Evolutionary conservation across 2,797 vertebrate genomes (phyloP).

Genomic region (Artibeus lituratus): DNA sequence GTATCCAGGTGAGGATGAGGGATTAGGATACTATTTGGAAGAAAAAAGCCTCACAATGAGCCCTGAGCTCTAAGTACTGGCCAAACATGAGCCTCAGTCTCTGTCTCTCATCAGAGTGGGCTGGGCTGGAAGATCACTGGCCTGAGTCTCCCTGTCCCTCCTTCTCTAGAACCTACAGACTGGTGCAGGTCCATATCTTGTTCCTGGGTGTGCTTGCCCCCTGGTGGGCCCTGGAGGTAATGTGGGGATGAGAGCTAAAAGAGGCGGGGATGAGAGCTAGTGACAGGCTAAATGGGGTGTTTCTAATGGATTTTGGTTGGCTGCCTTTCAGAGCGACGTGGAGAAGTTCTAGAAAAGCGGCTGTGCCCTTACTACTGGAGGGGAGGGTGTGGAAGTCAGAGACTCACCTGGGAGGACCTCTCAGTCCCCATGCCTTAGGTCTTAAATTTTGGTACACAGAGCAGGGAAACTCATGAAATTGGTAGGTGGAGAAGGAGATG

Average conservation of each 20-base stretch:
- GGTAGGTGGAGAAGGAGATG: background rate
- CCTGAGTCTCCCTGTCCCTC: background rate
- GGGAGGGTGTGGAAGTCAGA: background rate
- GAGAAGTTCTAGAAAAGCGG: constrained; percentile 81
- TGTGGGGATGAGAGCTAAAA: background rate
- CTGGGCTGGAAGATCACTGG: background rate
- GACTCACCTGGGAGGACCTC: background rate
- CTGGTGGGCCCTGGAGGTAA: background rate
- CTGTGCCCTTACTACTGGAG: background rate
- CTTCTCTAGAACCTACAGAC: background rate
- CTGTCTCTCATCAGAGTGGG: background rate
- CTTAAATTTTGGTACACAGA: background rate
- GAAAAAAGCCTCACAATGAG: background rate
- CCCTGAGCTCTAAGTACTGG: background rate
- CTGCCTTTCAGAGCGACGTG: constrained; percentile 71
- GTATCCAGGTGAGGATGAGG: background rate
- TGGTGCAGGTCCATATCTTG: background rate
- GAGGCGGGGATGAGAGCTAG: fast-evolving
- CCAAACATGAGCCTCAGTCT: background rate
- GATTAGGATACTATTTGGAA: background rate
- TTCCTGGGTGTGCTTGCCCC: background rate
- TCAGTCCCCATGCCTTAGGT: background rate
- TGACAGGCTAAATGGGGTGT: background rate
- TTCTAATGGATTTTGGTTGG: background rate
- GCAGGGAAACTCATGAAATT: background rate